Evolutionary conservation across 2,113 vertebrate species (phyloP).

Genomic region (Halcyon senegalensis): DNA sequence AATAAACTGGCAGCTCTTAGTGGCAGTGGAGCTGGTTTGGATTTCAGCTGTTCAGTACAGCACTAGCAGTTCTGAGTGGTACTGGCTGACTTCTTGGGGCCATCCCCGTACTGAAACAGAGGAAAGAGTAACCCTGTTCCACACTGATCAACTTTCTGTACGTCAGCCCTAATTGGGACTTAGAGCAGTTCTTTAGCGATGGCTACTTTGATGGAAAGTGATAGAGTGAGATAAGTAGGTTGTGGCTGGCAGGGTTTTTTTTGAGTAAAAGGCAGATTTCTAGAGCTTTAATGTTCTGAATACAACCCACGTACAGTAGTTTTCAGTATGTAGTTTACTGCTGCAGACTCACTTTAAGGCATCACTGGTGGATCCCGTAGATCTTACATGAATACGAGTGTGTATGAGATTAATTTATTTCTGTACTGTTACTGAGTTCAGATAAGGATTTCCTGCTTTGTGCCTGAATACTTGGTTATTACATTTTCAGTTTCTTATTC

Average conservation of each 20-base stretch:
- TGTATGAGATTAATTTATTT: neutral
- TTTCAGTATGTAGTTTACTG: neutral
- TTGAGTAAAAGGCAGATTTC: neutral
- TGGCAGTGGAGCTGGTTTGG: slow-evolving; percentile 18
- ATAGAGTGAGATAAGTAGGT: neutral
- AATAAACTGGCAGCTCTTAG: slow-evolving; percentile 26
- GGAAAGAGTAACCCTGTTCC: neutral
- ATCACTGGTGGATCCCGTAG: neutral
- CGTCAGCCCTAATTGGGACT: neutral
- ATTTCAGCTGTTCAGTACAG: slow-evolving; percentile 13
- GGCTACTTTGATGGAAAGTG: neutral
- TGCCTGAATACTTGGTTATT: neutral
- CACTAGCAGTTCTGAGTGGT: neutral
- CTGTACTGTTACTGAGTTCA: neutral
- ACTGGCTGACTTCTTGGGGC: neutral
- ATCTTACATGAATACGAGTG: neutral
- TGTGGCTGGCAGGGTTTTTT: neutral
- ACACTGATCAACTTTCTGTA: neutral
- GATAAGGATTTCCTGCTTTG: slow-evolving; percentile 4
- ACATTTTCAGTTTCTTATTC: slow-evolving; percentile 12
- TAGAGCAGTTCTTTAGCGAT: neutral
- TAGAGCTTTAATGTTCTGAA: neutral
- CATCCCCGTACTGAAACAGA: neutral
- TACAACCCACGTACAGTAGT: neutral
- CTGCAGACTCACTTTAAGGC: neutral